Conservation (phyloP, 2,797 vertebrate genomes). For the Catostomus latipinnis region DNA sequence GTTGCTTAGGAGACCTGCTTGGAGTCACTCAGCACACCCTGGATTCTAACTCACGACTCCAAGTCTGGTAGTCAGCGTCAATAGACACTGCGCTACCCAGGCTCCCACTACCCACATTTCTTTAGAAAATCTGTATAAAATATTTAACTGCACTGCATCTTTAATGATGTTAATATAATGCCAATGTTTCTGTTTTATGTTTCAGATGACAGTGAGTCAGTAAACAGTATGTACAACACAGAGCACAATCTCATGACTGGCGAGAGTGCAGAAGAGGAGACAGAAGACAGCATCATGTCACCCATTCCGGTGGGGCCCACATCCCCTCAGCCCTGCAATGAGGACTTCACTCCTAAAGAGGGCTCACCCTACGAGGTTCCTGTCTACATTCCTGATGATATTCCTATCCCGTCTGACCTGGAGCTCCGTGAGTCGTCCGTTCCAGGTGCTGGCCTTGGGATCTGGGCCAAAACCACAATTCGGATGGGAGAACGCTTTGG, state of each 20-base stretch:
- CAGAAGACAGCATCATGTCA: constrained; percentile 90
- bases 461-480: constrained; percentile 94
- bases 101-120: no score
- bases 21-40: no score
- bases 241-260: constrained; percentile 87
- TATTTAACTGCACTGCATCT: background rate
- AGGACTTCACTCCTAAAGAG: constrained; percentile 97
- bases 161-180: background rate
- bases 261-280: constrained; percentile 86
- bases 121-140: no score
- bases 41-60: no score
- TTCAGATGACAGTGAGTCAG: constrained; percentile 93
- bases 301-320: constrained; percentile 86
- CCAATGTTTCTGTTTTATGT: constrained; percentile 32
- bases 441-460: constrained; percentile 92
- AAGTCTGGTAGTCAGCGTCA: no score
- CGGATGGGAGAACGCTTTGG: constrained; percentile 89
- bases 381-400: constrained; percentile 99
- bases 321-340: constrained; percentile 88
- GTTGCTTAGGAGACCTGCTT: no score
- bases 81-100: no score
- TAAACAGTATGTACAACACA: constrained; percentile 92
- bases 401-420: constrained; percentile 94
- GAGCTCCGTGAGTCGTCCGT: constrained; percentile 97
- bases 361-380: constrained; percentile 97